Percentiles rank a stretch among this genome's conserved stretches.
Evolutionary conservation across 1,140 invertebrate species (phyloP).

Genomic region (Drosophila ercepeae): DNA sequence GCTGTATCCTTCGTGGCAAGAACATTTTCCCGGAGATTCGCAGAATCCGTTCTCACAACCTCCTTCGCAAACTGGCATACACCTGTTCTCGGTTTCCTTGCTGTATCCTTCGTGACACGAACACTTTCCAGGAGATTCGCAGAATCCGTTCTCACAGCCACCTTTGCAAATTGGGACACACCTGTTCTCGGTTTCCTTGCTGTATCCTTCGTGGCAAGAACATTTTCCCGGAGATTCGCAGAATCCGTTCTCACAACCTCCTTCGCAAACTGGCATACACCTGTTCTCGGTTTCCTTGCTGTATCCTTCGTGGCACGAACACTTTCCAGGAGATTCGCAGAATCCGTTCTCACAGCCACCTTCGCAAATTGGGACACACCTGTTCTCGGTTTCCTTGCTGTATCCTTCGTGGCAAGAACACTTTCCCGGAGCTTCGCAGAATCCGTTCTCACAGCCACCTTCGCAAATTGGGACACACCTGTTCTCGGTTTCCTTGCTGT

Average conservation of each 20-base stretch:
- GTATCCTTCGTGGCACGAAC: conserved; percentile 19
- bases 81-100: conserved; percentile 1
- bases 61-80: not conserved
- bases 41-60: conserved; percentile 27
- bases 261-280: conserved; percentile 17
- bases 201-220: conserved; percentile 18
- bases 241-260: conserved; percentile 28
- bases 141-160: conserved; percentile 19
- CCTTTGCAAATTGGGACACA: conserved; percentile 13
- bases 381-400: not conserved
- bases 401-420: conserved; percentile 27
- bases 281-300: not conserved
- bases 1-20: conserved; percentile 3
- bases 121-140: conserved; percentile 17
- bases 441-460: conserved; percentile 17
- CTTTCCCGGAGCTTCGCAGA: conserved; percentile 6
- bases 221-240: conserved; percentile 20
- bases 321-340: conserved; percentile 19
- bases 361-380: conserved; percentile 11
- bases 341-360: conserved; percentile 31
- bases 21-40: conserved; percentile 5
- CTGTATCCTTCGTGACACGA: conserved; percentile 8
- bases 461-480: conserved; percentile 14
- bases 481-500: not conserved
- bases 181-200: not conserved